Evolutionary conservation across 2,888 invertebrate species (phyloP), one percentile per base, ranked within the genome.

Genomic region (Hirtodrosophila cameraria): DNA sequence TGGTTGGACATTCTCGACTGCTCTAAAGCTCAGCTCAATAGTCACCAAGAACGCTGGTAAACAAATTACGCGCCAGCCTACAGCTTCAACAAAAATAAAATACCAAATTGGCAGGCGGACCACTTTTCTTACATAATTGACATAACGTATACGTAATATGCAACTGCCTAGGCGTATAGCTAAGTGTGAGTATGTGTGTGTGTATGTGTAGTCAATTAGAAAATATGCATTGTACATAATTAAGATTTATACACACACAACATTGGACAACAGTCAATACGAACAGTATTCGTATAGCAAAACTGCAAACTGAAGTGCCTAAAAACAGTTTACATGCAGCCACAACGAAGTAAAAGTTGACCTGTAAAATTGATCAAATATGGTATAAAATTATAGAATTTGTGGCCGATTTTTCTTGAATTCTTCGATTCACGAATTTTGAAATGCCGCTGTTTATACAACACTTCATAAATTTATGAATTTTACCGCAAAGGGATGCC

Each of bases 141-240:
- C 79, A 84, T 79, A 58, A 73, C 80, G 77, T 78, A 78, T 76
- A 82, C 79, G 77, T 79, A 82, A 78, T 72, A 73, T 80, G 77
- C 74, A 73, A 27, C 43, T 39, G 33, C 36, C 39, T 46, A 27
- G 53, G 25, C 53, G 35, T 31, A 30, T 23, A 13, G 25, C 61
- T 20, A 13, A 36, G 27, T 41, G 25, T 15, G 8, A 11, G 23
- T 27, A 27, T 23, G 42, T 8, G 43, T 23, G 9, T 16, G 33
- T 52, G 53, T 65, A 58, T 52, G 62, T 68, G 84, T 66, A 80
- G 79, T 80, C 79, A 80, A 80, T 80, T 80, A 80, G 79, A 80
- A 80, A 80, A 80, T 84, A 72, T 81, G 79, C 85, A 80, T 84
- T 81, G 81, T 75, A 84, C 79, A 80, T 80, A 80, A 80, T 84